These are phyloP conservation scores for Arnoldichthys spilopterus DNA, from an alignment of 2,797 vertebrate genomes.

Conservation along the genomic window DNA sequence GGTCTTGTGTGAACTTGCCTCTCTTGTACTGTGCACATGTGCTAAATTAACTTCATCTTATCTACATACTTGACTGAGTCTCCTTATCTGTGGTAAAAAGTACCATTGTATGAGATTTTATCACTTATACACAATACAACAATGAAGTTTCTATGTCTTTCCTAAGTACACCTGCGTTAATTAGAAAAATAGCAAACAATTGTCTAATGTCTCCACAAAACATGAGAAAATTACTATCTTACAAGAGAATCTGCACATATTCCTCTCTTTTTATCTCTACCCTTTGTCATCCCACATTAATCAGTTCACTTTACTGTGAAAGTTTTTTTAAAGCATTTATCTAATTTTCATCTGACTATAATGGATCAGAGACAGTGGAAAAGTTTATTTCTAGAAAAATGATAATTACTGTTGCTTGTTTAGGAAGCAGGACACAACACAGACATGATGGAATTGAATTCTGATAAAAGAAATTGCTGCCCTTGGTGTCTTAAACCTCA, in stretches of 20 bases:
- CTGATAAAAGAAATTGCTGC: slow-evolving; percentile 67
- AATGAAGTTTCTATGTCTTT: too few relatives aligned
- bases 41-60: too few relatives aligned
- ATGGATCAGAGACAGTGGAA: not conserved
- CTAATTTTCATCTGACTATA: not conserved
- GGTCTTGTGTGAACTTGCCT: too few relatives aligned
- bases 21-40: too few relatives aligned
- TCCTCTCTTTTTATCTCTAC: not conserved
- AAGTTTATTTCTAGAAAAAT: slow-evolving; percentile 23
- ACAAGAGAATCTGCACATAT: not conserved
- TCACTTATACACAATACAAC: too few relatives aligned
- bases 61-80: too few relatives aligned
- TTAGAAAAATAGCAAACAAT: too few relatives aligned
- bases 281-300: too few relatives aligned
- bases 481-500: slow-evolving; percentile 64
- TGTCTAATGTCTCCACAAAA: not conserved
- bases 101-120: too few relatives aligned
- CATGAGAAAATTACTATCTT: not conserved
- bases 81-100: too few relatives aligned
- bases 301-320: too few relatives aligned
- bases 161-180: too few relatives aligned
- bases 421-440: slow-evolving; percentile 18
- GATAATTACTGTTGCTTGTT: slow-evolving; percentile 30
- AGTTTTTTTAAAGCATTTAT: not conserved
- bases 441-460: slow-evolving; percentile 50